A percentile compares a stretch with the other conserved stretches of the same genome.
Conservation (phyloP, 2,888 invertebrate genomes). For the Actias luna region DNA sequence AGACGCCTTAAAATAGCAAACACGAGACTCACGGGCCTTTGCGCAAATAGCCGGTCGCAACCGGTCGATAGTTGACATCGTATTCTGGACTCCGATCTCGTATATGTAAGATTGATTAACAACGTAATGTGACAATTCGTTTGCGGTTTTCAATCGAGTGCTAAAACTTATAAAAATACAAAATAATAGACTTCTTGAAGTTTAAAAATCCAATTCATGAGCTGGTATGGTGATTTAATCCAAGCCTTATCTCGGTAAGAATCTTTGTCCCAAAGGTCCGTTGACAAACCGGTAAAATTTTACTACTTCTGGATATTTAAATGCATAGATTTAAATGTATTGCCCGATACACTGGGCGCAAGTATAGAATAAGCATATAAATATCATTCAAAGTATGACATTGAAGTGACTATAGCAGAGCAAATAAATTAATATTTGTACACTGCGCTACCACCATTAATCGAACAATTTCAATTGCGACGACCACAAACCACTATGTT, state of each 20-base stretch:
- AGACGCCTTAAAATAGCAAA: not conserved
- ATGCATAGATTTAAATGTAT: too few species aligned
- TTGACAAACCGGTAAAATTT: too few species aligned
- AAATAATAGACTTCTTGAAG: not conserved
- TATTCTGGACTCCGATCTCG: not conserved
- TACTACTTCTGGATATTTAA: too few species aligned
- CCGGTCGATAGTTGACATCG: constrained; percentile 14
- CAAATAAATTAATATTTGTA: not conserved
- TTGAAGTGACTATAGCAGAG: not conserved
- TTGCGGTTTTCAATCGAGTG: too few species aligned
- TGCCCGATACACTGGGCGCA: too few species aligned
- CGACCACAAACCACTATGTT: not conserved
- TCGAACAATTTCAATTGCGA: not conserved
- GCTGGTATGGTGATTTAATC: not conserved
- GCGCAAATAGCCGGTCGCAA: constrained; percentile 13
- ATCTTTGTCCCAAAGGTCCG: not conserved
- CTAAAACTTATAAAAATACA: too few species aligned
- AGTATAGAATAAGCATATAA: too few species aligned
- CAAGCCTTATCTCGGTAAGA: not conserved
- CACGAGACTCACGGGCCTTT: not conserved
- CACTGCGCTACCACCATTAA: not conserved
- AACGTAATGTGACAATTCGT: not conserved
- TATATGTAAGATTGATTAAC: not conserved
- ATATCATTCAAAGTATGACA: too few species aligned
- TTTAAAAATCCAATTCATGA: not conserved